phyloP scores from a whole-genome alignment of 1,140 invertebrate genomes.

The Bombus picipes region DNA sequence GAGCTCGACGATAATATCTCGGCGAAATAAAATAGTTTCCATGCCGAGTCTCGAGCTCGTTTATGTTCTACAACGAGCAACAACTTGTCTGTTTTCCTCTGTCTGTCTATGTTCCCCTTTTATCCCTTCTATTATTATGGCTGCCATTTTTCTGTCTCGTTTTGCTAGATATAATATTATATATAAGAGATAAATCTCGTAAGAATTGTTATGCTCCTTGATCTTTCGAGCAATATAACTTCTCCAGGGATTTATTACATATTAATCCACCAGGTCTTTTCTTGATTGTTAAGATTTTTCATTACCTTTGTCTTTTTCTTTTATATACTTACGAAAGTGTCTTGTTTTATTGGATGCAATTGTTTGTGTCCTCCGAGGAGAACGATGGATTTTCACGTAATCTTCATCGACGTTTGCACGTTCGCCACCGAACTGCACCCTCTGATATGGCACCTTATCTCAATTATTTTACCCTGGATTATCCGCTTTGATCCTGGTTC shows the following conservation, averaged over 20 bases:
- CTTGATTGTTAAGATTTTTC: neutral
- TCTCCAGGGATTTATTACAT: neutral
- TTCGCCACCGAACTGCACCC: slow-evolving; percentile 14
- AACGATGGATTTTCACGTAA: neutral
- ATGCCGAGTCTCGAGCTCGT: slow-evolving; percentile 9
- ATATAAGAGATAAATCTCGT: neutral
- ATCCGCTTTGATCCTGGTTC: no score
- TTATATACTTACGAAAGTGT: slow-evolving; percentile 18
- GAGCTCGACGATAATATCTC: neutral
- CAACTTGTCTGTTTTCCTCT: neutral
- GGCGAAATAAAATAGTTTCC: neutral
- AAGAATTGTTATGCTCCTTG: slow-evolving; percentile 16
- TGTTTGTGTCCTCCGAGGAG: neutral
- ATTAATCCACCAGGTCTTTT: neutral
- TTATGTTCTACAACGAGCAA: neutral
- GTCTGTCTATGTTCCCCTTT: neutral
- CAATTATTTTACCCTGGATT: neutral
- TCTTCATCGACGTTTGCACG: neutral
- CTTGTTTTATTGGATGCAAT: neutral
- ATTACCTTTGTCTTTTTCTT: neutral
- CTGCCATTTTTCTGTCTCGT: neutral
- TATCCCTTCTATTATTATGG: neutral
- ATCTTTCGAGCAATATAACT: neutral
- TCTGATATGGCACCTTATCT: neutral
- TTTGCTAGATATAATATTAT: neutral